These are phyloP conservation scores for Baryphthengus martii DNA, from an alignment of 2,113 vertebrate species.

Conservation along the genomic window DNA sequence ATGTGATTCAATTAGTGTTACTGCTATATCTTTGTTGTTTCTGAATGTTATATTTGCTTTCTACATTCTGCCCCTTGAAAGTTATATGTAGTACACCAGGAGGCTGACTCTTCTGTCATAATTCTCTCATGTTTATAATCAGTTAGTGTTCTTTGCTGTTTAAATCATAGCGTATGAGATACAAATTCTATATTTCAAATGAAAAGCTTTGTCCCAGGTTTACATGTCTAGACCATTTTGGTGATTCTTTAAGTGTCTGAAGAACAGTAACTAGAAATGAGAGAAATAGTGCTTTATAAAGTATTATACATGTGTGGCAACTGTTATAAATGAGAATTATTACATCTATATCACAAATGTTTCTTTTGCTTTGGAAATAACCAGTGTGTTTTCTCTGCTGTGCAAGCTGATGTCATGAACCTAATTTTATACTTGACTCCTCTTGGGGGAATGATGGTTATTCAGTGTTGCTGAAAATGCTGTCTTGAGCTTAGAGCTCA, in stretches of 20 bases:
- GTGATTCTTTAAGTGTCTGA: background rate
- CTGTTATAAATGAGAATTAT: background rate
- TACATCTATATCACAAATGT: background rate
- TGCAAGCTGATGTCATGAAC: background rate
- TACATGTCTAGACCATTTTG: background rate
- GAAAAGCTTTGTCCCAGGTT: background rate
- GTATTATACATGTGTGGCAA: background rate
- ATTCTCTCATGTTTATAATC: background rate
- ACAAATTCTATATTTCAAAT: background rate
- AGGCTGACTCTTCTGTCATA: background rate
- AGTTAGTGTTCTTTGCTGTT: background rate
- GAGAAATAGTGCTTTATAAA: background rate
- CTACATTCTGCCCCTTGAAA: background rate
- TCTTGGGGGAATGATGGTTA: background rate
- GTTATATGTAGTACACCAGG: background rate
- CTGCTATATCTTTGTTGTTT: background rate
- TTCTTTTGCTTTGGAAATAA: background rate
- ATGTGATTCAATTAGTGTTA: background rate
- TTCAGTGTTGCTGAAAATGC: background rate
- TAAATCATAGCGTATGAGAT: background rate
- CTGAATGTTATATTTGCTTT: background rate
- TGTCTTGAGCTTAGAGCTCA: background rate
- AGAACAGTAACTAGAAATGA: background rate
- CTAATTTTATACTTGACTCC: background rate
- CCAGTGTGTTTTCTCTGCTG: background rate